Base-by-base conservation (phyloP, 2,888 invertebrate genomes). In the Temnothorax ravouxi region DNA sequence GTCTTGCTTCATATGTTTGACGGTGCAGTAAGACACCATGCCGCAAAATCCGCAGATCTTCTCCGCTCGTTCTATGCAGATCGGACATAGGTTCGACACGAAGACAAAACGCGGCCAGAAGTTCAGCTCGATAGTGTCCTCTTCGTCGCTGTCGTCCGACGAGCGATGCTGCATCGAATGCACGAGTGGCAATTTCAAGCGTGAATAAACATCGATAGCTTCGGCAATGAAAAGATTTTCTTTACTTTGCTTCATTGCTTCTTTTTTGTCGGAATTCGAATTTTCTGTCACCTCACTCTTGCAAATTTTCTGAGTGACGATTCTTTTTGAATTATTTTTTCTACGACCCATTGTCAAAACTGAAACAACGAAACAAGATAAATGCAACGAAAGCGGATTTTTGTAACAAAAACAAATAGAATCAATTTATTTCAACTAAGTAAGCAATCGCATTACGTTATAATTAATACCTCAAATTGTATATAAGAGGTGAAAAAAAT, bases 51-150 rank as follows among this genome's bases (percentile, higher is more conserved):
- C 93, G 84, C 96, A 96, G 1, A 90, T 89, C 1, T 94, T 67
- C 5, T 80, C 83, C 0, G 86, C 89, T 0, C 79, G 56, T 38
- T 92, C 69, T 91, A 93, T 88, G 90, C 94, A 94, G 18, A 92
- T 87, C 71, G 92, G 93, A 86, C 97, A 97, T 6, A 96, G 94
- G 85, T 96, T 96, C 61, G 96, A 95, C 50, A 96, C 94, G 92
- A 96, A 97, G 18, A 97, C 96, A 91, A 96, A 96, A 13, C 97
- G 95, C 76, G 97, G 97, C 91, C 96, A 96, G 86, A 97, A 96
- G 86, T 96, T 96, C 90, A 97, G 96, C 71, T 97, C 96, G 69
- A 96, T 95, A 79, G 96, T 96, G 80, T 96, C 96, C 54, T 96
- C 96, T 85, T 96, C 96, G 29, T 84, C 85, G 11, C 61, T 75